Conservation (phyloP, 2,113 vertebrate genomes). For the Heterotis niloticus region DNA sequence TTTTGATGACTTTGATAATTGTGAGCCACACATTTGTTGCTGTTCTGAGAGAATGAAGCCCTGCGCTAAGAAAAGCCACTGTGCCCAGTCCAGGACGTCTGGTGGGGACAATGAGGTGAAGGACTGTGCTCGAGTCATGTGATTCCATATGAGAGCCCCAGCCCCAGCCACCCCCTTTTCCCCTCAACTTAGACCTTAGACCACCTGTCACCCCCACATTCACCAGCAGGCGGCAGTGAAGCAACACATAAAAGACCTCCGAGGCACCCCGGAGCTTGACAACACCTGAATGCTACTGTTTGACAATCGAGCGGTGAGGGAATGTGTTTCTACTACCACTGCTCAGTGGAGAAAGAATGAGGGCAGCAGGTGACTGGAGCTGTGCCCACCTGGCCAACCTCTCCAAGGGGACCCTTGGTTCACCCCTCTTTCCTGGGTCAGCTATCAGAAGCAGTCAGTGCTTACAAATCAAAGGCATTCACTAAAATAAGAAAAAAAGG, state of each 20-base stretch:
- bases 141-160: background rate
- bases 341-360: slow-evolving; percentile 52
- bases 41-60: background rate
- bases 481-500: background rate
- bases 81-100: background rate
- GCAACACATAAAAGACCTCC: slow-evolving; percentile 23
- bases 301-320: slow-evolving; percentile 64
- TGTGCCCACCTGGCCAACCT: background rate
- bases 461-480: no score
- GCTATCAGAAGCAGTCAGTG: no score
- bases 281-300: slow-evolving; percentile 60
- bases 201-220: background rate
- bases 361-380: background rate
- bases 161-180: background rate
- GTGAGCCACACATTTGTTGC: background rate
- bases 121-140: background rate
- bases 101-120: background rate
- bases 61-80: background rate
- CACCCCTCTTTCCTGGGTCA: no score
- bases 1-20: background rate
- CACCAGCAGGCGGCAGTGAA: slow-evolving; percentile 62
- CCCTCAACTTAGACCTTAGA: background rate
- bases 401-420: no score
- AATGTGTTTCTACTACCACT: slow-evolving; percentile 62
- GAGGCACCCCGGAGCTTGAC: slow-evolving; percentile 49